Base-by-base conservation (phyloP, 2,113 vertebrate species). In the Acrocephalus arundinaceus region DNA sequence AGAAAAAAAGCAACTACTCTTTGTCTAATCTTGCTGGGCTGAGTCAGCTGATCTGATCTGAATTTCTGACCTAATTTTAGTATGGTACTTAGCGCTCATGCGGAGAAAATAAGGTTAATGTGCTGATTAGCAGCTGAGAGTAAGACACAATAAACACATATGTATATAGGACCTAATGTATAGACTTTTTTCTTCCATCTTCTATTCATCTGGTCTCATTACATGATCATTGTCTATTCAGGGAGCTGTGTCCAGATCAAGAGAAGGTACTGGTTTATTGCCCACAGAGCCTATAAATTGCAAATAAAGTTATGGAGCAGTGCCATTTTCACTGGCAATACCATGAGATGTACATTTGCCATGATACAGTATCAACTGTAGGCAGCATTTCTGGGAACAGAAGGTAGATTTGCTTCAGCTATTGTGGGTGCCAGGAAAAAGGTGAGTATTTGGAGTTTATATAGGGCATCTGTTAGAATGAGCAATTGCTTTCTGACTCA, bases 11-110 rank as follows among this genome's bases (percentile, higher is more conserved):
- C 80, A 78, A 67, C 43, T 83, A 80, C 55, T 90, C 89, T 97
- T 93, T 96, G 95, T 95, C 93, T 95, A 75, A 90, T 95, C 72
- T 96, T 96, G 57, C 85, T 94, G 90, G 87, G 77, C 87, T 92
- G 96, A 97, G 86, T 97, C 95, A 95, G 92, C 90, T 98, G 98
- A 97, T 98, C 95, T 97, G 97, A 97, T 98, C 96, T 97, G 97
- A 97, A 95, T 97, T 97, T 97, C 93, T 98, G 98, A 98, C 98
- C 98, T 98, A 98, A 97, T 98, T 98, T 98, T 97, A 63, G 85
- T 75, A 51, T 39, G 76, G 66, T 95, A 90, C 79, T 97, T 93
- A 88, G 94, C 12, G 1, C 85, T 90, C 89, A 92, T 88, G 94
- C 89, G 10, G 91, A 95, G 95, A 97, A 98, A 98, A 97, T 82